Base-by-base conservation (phyloP, 2,113 vertebrate species). In the Egretta garzetta region DNA sequence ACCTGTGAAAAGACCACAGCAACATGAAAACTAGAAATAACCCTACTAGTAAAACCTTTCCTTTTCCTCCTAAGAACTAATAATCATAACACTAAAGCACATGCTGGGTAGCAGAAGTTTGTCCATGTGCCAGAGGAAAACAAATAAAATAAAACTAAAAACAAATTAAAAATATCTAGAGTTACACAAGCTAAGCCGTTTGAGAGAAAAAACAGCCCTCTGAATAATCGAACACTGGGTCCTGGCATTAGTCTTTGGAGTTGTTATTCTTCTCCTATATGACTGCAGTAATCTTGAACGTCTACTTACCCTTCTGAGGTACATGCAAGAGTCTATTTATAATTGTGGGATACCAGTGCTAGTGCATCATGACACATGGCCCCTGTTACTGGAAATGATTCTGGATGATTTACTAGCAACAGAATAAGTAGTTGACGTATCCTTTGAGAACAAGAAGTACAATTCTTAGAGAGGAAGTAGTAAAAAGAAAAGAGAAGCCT, bases 251-350 rank as follows among this genome's bases (percentile, higher is more conserved):
- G 15, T 53, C 90, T 83, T 76, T n/a, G 85, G 93, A 76, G 30
- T 53, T 88, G 79, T 85, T 77, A 39, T 93, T 93, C 59, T 88
- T 86, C 58, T 89, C 49, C 75, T 86, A 4, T 77, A 68, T n/a
- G 63, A 79, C 67, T 77, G 60, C 68, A 94, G 8, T 63, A 76
- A 96, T 93, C 84, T 80, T 73, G 52, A 84, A 86, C 47, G 28
- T 82, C 85, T 95, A 9, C 49, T 80, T 75, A 58, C 23, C 71
- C 96, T 97, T 92, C 82, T 81, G 32, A 92, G 91, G 49, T 43
- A 59, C 27, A 12, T 60, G 72, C 55, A 85, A 87, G 53, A 58
- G 56, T 77, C 93, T 96, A 96, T 97, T 98, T 97, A 94, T 97
- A 97, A 80, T 14, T 77, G 79, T 92, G 73, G 70, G 79, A 96